A percentile compares a stretch with the other conserved stretches of the same genome.
These are phyloP conservation scores for Mesorhabditis spiculigera DNA, from an alignment of 2,888 invertebrate genomes.

Conservation along the genomic window DNA sequence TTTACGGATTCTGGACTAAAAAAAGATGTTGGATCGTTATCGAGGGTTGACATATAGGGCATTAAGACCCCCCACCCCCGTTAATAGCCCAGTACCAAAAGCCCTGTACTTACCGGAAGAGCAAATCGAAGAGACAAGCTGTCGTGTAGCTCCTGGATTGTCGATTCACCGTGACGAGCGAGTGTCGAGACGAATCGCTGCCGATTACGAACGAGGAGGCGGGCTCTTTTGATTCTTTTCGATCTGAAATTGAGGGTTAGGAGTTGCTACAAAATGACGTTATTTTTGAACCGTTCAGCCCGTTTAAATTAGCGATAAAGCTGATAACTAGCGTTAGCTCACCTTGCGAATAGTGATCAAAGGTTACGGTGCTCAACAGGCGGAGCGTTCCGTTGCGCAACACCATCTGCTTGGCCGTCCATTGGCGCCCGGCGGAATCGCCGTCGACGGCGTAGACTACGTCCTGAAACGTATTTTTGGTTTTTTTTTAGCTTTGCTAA, in stretches of 20 bases:
- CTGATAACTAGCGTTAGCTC: not conserved
- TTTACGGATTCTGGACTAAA: not conserved
- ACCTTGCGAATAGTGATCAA: constrained; percentile 1
- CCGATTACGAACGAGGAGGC: not conserved
- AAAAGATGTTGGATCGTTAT: too few relatives aligned
- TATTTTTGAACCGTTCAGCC: too few relatives aligned
- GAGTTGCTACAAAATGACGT: too few relatives aligned
- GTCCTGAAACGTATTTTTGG: not conserved
- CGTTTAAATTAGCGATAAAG: too few relatives aligned
- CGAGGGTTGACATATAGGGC: too few relatives aligned
- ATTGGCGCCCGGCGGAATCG: not conserved
- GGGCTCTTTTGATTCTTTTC: not conserved
- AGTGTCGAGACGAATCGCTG: not conserved
- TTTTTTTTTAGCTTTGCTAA: too few relatives aligned
- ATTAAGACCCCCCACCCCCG: too few relatives aligned
- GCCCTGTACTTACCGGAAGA: not conserved
- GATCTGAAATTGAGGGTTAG: too few relatives aligned
- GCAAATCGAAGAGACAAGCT: not conserved
- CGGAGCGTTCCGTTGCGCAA: not conserved
- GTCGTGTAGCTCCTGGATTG: not conserved
- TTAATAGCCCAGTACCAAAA: not conserved
- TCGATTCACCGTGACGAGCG: not conserved
- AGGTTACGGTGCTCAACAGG: not conserved
- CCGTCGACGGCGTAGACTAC: not conserved
- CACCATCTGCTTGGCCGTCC: not conserved